These are phyloP conservation scores for Dromas ardeola DNA, from an alignment of 2,113 vertebrate species.

Conservation along the genomic window DNA sequence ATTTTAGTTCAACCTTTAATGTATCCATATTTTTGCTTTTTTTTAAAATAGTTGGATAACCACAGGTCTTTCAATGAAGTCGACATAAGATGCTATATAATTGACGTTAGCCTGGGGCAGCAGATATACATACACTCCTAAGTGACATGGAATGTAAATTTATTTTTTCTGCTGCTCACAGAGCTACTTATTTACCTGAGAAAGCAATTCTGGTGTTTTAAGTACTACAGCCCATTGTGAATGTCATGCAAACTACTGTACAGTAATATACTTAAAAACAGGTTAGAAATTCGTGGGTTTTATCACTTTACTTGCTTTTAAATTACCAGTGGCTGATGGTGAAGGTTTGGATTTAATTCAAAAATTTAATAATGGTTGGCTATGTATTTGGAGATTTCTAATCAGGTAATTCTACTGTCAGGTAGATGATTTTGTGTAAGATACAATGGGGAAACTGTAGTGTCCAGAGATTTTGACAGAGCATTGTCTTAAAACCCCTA, in stretches of 20 bases:
- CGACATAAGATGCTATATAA: constrained; percentile 7
- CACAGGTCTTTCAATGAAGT: constrained; percentile 36
- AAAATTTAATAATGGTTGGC: not conserved
- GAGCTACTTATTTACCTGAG: not conserved
- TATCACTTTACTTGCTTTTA: not conserved
- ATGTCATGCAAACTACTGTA: not conserved
- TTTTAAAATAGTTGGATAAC: constrained; percentile 25
- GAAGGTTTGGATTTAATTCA: not conserved
- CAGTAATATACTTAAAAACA: not conserved
- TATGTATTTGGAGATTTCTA: not conserved
- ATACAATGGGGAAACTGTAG: not conserved
- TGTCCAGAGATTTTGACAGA: not conserved
- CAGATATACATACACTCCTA: not conserved
- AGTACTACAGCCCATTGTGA: not conserved
- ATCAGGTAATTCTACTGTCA: not conserved
- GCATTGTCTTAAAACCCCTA: not conserved
- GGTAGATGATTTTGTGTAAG: not conserved
- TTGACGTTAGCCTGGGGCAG: constrained; percentile 30
- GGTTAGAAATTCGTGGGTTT: not conserved
- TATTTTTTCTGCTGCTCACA: not conserved
- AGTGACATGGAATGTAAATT: constrained; percentile 1
- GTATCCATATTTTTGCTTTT: not conserved
- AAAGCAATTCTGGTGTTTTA: not conserved
- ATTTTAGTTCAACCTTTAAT: not conserved
- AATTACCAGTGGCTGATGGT: not conserved